Evolutionary conservation across 2,888 invertebrate species (phyloP).

Genomic region (Mythimna albipuncta): DNA sequence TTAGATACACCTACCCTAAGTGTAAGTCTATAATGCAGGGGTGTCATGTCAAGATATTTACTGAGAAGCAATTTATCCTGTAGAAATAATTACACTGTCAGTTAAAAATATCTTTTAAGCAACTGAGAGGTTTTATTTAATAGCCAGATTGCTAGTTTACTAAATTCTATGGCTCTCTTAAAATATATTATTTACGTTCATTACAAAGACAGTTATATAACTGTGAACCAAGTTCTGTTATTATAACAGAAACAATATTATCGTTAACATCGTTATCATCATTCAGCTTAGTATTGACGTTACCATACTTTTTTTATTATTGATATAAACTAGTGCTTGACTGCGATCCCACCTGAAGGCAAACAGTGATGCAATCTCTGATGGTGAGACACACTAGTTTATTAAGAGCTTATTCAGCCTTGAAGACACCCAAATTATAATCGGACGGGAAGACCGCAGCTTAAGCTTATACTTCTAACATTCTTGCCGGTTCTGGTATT

Average conservation of each 20-base stretch:
- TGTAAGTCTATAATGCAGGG: slow-evolving; percentile 38
- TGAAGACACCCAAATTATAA: no score
- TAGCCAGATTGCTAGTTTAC: neutral
- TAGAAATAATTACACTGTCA: neutral
- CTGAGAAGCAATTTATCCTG: neutral
- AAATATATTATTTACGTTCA: neutral
- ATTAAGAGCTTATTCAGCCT: no score
- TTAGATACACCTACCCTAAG: slow-evolving; percentile 40
- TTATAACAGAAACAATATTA: no score
- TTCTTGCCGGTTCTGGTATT: neutral
- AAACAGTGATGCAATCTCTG: no score
- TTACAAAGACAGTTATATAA: no score
- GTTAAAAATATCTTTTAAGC: neutral
- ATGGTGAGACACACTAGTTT: no score
- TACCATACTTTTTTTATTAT: neutral
- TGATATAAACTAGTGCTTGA: no score
- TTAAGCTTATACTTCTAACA: no score
- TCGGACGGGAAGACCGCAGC: no score
- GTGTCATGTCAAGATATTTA: slow-evolving; percentile 18
- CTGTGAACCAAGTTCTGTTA: neutral
- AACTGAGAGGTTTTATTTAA: neutral
- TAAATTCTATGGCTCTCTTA: no score
- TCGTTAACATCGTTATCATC: neutral
- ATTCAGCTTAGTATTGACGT: neutral
- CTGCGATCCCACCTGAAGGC: no score